A percentile compares a stretch with the other conserved stretches of the same genome.
phyloP scores from a whole-genome alignment of 1,140 invertebrate species.

The Pristionchus pacificus region DNA sequence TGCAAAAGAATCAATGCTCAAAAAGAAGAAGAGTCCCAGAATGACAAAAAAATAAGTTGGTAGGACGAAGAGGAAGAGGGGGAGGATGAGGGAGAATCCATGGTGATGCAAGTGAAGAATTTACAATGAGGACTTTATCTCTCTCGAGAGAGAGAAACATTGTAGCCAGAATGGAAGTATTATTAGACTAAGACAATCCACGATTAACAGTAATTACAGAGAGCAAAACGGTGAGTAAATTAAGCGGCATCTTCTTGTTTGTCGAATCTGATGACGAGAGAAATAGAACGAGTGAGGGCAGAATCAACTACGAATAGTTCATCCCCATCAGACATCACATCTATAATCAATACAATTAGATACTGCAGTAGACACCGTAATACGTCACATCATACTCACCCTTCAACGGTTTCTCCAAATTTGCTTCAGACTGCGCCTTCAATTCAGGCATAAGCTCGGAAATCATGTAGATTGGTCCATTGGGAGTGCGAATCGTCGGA shows the following conservation, averaged over 20 bases:
- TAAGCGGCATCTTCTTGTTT: neutral
- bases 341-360: neutral
- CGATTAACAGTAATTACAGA: no score
- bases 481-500: conserved; percentile 38
- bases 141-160: no score
- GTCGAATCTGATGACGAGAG: neutral
- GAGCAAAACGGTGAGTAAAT: no score
- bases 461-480: conserved; percentile 41
- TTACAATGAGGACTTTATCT: no score
- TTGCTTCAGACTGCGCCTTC: conserved; percentile 2
- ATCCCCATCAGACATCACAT: neutral
- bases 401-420: neutral
- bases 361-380: neutral
- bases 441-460: conserved; percentile 44
- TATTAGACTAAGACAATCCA: no score
- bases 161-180: no score
- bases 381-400: neutral
- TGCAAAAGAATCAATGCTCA: no score
- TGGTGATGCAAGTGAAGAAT: no score
- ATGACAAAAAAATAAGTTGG: no score
- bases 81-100: no score
- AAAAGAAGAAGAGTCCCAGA: no score
- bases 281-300: neutral
- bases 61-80: no score
- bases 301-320: neutral